phyloP scores from a whole-genome alignment of 2,797 vertebrate species.

The Falco berigora region DNA sequence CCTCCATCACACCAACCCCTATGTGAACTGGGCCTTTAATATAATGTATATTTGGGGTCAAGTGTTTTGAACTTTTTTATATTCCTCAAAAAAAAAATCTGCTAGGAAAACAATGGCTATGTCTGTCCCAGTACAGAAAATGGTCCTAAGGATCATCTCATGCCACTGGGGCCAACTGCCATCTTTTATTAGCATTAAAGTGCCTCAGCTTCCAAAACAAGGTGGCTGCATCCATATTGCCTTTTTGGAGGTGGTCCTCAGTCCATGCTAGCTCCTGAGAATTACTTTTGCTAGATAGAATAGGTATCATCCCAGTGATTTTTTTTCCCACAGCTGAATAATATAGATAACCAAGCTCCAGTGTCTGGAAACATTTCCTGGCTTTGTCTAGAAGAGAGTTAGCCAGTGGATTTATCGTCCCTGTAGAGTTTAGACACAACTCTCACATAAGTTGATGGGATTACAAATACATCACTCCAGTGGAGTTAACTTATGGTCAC shows the following conservation, averaged over 20 bases:
- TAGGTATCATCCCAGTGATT: background rate
- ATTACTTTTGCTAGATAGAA: background rate
- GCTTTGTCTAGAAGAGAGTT: background rate
- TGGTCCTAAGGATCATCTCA: background rate
- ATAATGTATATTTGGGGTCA: background rate
- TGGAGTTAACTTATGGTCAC: background rate
- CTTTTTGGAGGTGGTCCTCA: background rate
- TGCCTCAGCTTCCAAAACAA: background rate
- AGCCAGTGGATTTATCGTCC: background rate
- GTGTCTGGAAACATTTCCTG: slow-evolving; percentile 16
- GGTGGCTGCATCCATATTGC: background rate
- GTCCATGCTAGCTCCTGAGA: background rate
- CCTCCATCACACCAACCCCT: background rate
- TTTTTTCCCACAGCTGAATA: background rate
- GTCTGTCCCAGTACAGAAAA: background rate
- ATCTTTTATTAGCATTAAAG: background rate
- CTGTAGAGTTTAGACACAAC: background rate
- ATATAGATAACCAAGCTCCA: slow-evolving; percentile 4
- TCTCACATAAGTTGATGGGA: background rate
- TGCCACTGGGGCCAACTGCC: background rate
- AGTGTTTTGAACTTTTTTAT: background rate
- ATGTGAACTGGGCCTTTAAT: background rate
- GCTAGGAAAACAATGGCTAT: background rate
- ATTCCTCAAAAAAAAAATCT: background rate
- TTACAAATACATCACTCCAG: background rate